Evolutionary conservation across 2,888 invertebrate species (phyloP).

Genomic region (Agonum fuliginosum): DNA sequence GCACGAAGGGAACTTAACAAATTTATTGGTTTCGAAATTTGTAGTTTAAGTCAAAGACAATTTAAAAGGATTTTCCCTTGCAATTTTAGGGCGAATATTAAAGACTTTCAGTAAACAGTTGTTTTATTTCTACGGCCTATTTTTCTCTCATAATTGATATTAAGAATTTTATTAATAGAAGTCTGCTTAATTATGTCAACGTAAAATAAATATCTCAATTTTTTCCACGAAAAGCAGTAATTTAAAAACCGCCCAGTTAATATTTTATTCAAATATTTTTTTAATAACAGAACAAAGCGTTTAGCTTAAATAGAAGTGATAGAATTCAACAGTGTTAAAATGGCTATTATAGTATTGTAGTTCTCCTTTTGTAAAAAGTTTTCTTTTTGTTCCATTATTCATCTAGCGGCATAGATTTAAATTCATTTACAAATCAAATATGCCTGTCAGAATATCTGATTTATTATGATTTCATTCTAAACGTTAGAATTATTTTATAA

Average conservation of each 20-base stretch:
- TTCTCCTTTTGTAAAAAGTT: conserved; percentile 10
- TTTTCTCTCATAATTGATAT: too few species aligned
- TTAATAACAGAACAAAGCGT: not conserved
- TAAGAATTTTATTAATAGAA: too few species aligned
- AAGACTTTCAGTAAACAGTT: too few species aligned
- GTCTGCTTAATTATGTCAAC: too few species aligned
- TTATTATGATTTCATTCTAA: conserved; percentile 45
- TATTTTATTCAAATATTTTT: conserved; percentile 32
- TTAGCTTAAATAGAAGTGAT: not conserved
- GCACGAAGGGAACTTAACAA: too few species aligned
- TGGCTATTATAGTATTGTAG: conserved; percentile 35
- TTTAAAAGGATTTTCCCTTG: too few species aligned
- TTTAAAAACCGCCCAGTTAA: conserved; percentile 1
- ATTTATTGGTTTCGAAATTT: too few species aligned
- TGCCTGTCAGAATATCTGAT: conserved; percentile 45
- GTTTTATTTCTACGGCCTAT: too few species aligned
- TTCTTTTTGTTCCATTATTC: conserved; percentile 41
- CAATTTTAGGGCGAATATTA: too few species aligned
- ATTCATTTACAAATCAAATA: conserved; percentile 56
- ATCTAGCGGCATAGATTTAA: conserved; percentile 39
- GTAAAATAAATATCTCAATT: too few species aligned
- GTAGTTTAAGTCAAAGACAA: too few species aligned
- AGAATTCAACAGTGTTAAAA: conserved; percentile 1
- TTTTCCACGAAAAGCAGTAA: not conserved
- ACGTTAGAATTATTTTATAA: conserved; percentile 45